phyloP scores from a whole-genome alignment of 1,140 invertebrate genomes.

The Pseudoatta argentina region DNA sequence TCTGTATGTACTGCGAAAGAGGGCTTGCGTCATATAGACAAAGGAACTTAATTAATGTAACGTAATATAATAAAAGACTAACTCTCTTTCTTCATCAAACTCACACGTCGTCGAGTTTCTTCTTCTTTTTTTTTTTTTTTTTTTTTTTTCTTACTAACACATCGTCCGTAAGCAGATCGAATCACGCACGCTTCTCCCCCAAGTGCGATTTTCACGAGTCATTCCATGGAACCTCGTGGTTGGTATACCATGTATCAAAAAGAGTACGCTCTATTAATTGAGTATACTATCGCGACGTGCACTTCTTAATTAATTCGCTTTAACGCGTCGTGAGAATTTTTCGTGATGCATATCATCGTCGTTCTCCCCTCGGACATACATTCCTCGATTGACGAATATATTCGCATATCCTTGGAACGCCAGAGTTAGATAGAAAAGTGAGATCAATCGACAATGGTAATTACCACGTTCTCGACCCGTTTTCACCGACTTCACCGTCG shows the following conservation, averaged over 20 bases:
- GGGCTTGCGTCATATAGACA: slow-evolving; percentile 42
- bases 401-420: slow-evolving; percentile 10
- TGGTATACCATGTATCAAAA: slow-evolving; percentile 9
- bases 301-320: slow-evolving; percentile 77
- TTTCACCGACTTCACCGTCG: slow-evolving; percentile 7
- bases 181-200: slow-evolving; percentile 39
- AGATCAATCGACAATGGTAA: slow-evolving; percentile 56
- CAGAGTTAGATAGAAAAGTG: slow-evolving; percentile 30
- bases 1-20: not conserved
- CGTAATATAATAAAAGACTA: slow-evolving; percentile 45
- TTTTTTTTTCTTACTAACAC: not conserved
- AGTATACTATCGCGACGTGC: slow-evolving; percentile 72
- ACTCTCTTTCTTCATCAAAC: slow-evolving; percentile 26
- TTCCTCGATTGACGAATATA: slow-evolving; percentile 6
- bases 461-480: slow-evolving; percentile 39
- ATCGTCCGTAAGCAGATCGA: slow-evolving; percentile 54
- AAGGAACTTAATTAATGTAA: slow-evolving; percentile 74
- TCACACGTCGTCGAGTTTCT: not conserved
- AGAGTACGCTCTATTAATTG: slow-evolving; percentile 74
- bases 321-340: slow-evolving; percentile 78
- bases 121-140: not conserved
- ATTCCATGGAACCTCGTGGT: slow-evolving; percentile 24
- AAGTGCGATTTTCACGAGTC: slow-evolving; percentile 61
- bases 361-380: slow-evolving; percentile 1
- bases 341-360: slow-evolving; percentile 32